Evolutionary conservation across 2,113 vertebrate species (phyloP), one percentile per base, ranked within the genome.

Genomic region (Chionis minor): DNA sequence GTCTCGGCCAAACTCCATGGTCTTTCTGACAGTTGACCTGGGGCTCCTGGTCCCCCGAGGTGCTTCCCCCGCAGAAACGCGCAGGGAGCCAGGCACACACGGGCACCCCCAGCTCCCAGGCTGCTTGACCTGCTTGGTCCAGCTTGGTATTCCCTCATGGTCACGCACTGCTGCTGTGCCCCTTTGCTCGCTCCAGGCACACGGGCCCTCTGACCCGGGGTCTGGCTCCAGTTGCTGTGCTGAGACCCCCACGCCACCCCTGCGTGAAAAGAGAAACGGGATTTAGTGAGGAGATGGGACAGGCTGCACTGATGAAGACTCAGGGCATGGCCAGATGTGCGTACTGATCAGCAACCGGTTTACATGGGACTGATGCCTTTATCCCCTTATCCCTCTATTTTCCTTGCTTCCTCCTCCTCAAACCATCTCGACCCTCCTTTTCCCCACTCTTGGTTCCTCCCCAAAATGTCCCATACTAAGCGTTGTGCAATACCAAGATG

Each of bases 81-180:
- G 12, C 42, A 26, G 17, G 55, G 24, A 14, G 8, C 11, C 38
- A 55, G 67, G 62, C 21, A 33, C 22, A 62, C 23, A 4, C 0
- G 1, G 18, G 26, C 42, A 40, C 8, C 20, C 5, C 4, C 38
- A 4, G 7, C 15, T 75, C 23, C 22, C 23, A 75, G 28, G 17
- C 32, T 3, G 12, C 61, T 69, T 63, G 10, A 20, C 33, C 24
- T 38, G 4, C 18, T 61, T 42, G 73, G 8, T 56, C 52, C 51
- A 47, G 38, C 44, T 75, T 32, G 62, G 17, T 47, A 8, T 2
- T 44, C 27, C 61, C 10, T 80, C 0, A 0, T 26, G 11, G 33
- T 23, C 49, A 19, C 2, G 0, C 23, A 12, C 5, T 8, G 61
- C 5, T 40, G 49, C 49, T 51, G 13, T 51, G 45, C 2, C 4